A percentile compares a stretch with the other conserved stretches of the same genome.
These are phyloP conservation scores for Gisinianus flammeolus DNA, from an alignment of 2,888 invertebrate genomes.

Conservation along the genomic window DNA sequence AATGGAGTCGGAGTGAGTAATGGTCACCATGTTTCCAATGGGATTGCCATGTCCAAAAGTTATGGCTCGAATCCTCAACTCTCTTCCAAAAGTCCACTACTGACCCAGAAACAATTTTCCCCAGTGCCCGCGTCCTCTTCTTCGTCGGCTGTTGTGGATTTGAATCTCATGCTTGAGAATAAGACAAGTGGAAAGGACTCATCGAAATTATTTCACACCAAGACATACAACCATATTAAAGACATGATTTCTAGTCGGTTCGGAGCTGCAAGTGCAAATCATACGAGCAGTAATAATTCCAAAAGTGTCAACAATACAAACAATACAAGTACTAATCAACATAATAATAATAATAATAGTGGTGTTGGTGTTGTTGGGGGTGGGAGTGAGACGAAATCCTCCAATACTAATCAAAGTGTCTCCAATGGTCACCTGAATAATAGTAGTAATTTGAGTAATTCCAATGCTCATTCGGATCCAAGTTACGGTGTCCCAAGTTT, in stretches of 20 bases:
- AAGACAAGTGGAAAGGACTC: slow-evolving; percentile 44
- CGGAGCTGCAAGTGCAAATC: slow-evolving; percentile 61
- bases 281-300: slow-evolving; percentile 7
- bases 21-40: not conserved
- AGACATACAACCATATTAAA: slow-evolving; percentile 81
- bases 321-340: not conserved
- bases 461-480: not conserved
- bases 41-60: slow-evolving; percentile 26
- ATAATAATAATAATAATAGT: slow-evolving; percentile 21
- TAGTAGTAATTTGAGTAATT: not conserved
- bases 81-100: slow-evolving; percentile 53
- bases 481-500: slow-evolving; percentile 24
- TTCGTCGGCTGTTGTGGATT: not conserved
- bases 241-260: slow-evolving; percentile 83
- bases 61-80: slow-evolving; percentile 50
- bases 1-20: not conserved
- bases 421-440: slow-evolving; percentile 31
- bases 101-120: slow-evolving; percentile 51
- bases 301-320: slow-evolving; percentile 22
- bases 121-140: slow-evolving; percentile 27
- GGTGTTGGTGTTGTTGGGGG: slow-evolving; percentile 21
- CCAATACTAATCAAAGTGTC: slow-evolving; percentile 11
- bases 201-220: slow-evolving; percentile 69
- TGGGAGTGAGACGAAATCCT: slow-evolving; percentile 15
- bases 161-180: slow-evolving; percentile 29